A percentile compares a stretch with the other conserved stretches of the same genome.
These are phyloP conservation scores for Capra hircus DNA, from an alignment of 2,113 vertebrate genomes.

Conservation along the genomic window DNA sequence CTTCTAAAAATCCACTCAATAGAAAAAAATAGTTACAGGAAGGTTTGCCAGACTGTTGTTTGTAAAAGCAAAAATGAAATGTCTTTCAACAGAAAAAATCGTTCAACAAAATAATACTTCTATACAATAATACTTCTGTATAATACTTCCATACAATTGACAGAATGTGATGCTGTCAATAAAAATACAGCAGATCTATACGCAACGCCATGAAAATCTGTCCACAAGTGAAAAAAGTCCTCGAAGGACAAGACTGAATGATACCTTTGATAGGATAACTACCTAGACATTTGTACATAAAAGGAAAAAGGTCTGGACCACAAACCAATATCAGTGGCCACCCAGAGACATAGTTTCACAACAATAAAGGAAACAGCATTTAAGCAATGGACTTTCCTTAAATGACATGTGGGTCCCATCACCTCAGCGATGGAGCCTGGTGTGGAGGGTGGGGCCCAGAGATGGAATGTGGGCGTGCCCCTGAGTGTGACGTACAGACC, in stretches of 20 bases:
- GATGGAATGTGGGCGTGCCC: neutral
- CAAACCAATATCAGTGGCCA: accelerated
- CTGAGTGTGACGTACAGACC: accelerated
- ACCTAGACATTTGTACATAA: accelerated
- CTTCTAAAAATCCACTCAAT: neutral
- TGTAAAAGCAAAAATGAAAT: neutral
- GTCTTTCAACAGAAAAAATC: neutral
- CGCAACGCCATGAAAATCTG: accelerated
- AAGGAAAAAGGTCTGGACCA: neutral
- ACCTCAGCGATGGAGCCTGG: accelerated
- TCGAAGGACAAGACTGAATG: accelerated
- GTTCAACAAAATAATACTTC: neutral
- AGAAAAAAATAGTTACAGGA: neutral
- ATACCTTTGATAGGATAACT: neutral
- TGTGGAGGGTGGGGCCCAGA: accelerated
- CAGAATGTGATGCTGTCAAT: neutral
- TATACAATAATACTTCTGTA: neutral
- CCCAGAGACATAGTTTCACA: neutral
- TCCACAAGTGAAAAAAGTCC: neutral
- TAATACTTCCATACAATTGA: neutral
- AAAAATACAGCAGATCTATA: neutral
- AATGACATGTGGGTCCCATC: accelerated
- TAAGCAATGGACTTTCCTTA: neutral
- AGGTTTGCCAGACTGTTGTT: neutral
- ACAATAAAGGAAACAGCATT: neutral